Conservation (phyloP, 2,113 vertebrate genomes). For the Sturnus vulgaris region DNA sequence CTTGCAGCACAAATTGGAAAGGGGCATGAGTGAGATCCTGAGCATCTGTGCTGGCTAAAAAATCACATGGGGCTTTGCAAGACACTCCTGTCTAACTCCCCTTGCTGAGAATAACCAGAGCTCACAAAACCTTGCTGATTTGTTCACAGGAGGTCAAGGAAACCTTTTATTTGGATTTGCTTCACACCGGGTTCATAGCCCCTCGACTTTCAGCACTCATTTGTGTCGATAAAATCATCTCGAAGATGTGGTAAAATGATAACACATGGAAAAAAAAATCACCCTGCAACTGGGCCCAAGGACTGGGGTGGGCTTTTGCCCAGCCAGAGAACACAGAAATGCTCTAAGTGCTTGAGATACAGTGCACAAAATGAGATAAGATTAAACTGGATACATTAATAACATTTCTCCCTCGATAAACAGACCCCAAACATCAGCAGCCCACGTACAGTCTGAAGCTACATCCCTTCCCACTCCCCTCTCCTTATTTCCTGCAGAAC, state of each 20-base stretch:
- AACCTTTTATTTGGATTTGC: background rate
- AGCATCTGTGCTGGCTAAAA: background rate
- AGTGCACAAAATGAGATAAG: background rate
- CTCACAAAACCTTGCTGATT: background rate
- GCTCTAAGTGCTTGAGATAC: background rate
- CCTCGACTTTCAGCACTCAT: background rate
- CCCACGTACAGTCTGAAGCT: fast-evolving
- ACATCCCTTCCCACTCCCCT: background rate
- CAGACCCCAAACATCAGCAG: background rate
- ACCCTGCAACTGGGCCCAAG: background rate
- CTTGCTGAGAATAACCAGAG: conserved; percentile 1
- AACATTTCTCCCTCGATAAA: background rate
- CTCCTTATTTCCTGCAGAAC: background rate
- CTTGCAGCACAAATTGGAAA: background rate
- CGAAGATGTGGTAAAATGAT: background rate
- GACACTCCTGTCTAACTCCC: background rate
- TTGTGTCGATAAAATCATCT: background rate
- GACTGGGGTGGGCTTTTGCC: background rate
- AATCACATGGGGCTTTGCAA: background rate
- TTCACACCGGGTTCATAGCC: background rate
- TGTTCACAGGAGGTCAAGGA: background rate
- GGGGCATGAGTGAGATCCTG: background rate
- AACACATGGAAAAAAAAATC: background rate
- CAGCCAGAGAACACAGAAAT: background rate
- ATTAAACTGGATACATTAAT: background rate